Conservation (phyloP, 2,888 invertebrate species). For the Ochropleura plecta region DNA sequence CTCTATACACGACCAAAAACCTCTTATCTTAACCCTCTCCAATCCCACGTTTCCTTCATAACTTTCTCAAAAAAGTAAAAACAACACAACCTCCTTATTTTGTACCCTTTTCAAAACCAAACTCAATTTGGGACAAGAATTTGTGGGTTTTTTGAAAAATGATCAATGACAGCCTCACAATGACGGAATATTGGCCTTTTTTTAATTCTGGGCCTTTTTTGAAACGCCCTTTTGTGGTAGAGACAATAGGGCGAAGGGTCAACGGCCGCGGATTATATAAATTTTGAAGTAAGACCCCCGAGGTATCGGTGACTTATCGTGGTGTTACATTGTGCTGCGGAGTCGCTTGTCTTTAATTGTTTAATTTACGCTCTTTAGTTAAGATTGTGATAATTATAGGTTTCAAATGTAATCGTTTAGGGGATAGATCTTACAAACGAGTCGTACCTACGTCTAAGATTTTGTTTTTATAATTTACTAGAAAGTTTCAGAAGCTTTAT, state of each 20-base stretch:
- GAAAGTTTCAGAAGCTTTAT: not conserved
- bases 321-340: conserved; percentile 28
- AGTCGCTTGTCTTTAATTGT: conserved; percentile 40
- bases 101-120: conserved; percentile 77
- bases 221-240: conserved; percentile 76
- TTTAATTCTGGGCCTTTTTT: conserved; percentile 56
- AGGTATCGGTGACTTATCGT: conserved; percentile 60
- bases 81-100: conserved; percentile 59
- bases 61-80: conserved; percentile 66
- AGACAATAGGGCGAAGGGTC: conserved; percentile 84
- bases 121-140: conserved; percentile 81
- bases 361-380: conserved; percentile 26
- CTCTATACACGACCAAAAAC: conserved; percentile 26
- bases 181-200: conserved; percentile 84
- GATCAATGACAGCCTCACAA: conserved; percentile 88
- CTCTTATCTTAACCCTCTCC: conserved; percentile 47
- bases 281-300: conserved; percentile 59
- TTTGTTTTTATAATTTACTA: not conserved
- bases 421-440: conserved; percentile 6
- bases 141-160: conserved; percentile 88
- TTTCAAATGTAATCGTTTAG: conserved; percentile 22
- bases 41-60: conserved; percentile 52
- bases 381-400: conserved; percentile 45
- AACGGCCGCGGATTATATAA: conserved; percentile 73
- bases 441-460: not conserved